Conservation (phyloP, 2,888 invertebrate species). For the Automeris io region DNA sequence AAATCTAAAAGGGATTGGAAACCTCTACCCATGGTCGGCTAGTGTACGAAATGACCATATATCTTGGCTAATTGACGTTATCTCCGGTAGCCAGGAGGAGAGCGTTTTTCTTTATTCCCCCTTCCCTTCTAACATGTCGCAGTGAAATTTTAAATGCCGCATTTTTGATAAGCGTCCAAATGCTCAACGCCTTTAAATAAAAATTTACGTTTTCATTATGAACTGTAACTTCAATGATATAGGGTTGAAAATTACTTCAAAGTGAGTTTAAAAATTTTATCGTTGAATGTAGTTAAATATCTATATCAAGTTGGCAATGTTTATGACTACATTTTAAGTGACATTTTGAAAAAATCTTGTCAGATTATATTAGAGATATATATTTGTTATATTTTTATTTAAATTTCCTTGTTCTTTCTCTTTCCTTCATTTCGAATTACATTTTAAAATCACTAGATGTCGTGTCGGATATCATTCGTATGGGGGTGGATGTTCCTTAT, state of each 20-base stretch:
- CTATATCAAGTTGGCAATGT: neutral
- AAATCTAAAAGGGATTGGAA: neutral
- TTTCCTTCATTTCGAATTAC: too few relatives aligned
- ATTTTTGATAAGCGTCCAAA: slow-evolving; percentile 3
- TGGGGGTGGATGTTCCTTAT: too few relatives aligned
- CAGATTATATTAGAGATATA: too few relatives aligned
- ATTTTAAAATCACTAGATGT: too few relatives aligned
- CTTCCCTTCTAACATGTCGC: slow-evolving; percentile 11
- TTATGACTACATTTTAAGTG: neutral
- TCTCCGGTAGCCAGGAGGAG: slow-evolving; percentile 18
- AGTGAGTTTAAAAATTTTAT: neutral
- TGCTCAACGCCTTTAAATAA: neutral
- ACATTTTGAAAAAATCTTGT: too few relatives aligned
- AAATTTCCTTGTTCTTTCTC: too few relatives aligned
- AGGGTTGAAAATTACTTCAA: neutral
- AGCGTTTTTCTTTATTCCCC: slow-evolving; percentile 17
- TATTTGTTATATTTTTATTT: too few relatives aligned
- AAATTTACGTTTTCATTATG: neutral
- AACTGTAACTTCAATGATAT: neutral
- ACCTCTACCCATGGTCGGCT: neutral
- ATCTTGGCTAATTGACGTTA: slow-evolving; percentile 35
- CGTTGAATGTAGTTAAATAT: neutral
- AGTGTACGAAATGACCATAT: slow-evolving; percentile 23
- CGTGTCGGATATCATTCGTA: too few relatives aligned
- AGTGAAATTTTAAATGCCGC: slow-evolving; percentile 2